phyloP scores from a whole-genome alignment of 2,797 vertebrate species.

The Halcyon chelicuti region DNA sequence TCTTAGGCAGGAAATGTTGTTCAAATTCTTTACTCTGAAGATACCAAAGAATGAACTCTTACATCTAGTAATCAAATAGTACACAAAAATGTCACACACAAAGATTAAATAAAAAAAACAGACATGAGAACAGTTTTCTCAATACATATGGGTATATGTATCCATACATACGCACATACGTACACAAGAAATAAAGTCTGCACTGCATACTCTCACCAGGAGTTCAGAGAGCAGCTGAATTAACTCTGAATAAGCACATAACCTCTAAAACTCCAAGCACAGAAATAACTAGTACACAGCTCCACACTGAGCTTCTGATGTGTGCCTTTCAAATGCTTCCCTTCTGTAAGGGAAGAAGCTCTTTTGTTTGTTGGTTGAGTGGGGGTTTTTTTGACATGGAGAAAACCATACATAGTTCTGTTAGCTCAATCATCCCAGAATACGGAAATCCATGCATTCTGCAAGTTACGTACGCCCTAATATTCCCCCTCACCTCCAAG shows the following conservation, averaged over 20 bases:
- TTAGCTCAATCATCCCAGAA: neutral
- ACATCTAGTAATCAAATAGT: neutral
- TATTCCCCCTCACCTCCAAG: neutral
- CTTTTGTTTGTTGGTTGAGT: neutral
- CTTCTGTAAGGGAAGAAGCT: neutral
- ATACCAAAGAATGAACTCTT: neutral
- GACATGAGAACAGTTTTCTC: neutral
- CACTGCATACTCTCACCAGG: neutral
- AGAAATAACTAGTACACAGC: neutral
- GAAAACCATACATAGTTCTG: neutral
- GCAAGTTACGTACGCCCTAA: neutral
- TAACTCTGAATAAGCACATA: neutral
- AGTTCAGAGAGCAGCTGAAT: neutral
- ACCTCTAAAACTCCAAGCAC: neutral
- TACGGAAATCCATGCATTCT: neutral
- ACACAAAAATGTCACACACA: neutral
- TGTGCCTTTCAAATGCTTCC: neutral
- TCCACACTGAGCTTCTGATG: neutral
- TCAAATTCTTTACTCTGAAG: neutral
- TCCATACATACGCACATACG: neutral
- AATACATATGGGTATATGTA: neutral
- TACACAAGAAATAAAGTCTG: neutral
- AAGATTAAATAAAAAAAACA: neutral
- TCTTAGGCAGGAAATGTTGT: neutral
- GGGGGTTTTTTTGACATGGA: rapidly evolving